Conservation (phyloP, 2,797 vertebrate species). For the Microctenopoma stevenorrisi region DNA sequence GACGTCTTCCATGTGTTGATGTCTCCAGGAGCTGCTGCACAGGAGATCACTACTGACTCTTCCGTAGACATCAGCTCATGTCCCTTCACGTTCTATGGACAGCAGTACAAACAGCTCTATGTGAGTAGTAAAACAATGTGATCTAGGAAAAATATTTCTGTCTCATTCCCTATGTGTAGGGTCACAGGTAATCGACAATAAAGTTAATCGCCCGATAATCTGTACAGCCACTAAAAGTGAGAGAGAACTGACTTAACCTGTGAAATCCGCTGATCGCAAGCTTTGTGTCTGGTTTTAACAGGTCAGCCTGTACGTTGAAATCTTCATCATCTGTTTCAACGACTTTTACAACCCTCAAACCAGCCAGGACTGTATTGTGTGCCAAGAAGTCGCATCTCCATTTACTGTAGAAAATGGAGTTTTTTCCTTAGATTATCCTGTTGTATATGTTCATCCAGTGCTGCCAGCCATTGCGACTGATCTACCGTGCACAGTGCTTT, state of each 20-base stretch:
- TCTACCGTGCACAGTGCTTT: too few species aligned
- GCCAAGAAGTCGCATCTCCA: too few species aligned
- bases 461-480: too few species aligned
- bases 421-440: too few species aligned
- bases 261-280: too few species aligned
- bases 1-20: conserved; percentile 1
- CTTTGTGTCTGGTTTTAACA: background rate
- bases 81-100: conserved; percentile 61
- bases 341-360: background rate
- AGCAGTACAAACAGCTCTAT: conserved; percentile 50
- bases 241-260: too few species aligned
- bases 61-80: conserved; percentile 53
- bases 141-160: too few species aligned
- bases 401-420: too few species aligned
- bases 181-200: too few species aligned
- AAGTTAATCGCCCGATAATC: background rate
- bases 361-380: background rate
- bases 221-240: too few species aligned
- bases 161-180: background rate
- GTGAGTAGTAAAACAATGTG: conserved; percentile 37
- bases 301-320: background rate
- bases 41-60: conserved; percentile 33
- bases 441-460: too few species aligned
- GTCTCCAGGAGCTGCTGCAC: conserved; percentile 26
- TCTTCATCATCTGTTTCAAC: background rate